Conservation (phyloP, 2,888 invertebrate species). For the Panorpa germanica region DNA sequence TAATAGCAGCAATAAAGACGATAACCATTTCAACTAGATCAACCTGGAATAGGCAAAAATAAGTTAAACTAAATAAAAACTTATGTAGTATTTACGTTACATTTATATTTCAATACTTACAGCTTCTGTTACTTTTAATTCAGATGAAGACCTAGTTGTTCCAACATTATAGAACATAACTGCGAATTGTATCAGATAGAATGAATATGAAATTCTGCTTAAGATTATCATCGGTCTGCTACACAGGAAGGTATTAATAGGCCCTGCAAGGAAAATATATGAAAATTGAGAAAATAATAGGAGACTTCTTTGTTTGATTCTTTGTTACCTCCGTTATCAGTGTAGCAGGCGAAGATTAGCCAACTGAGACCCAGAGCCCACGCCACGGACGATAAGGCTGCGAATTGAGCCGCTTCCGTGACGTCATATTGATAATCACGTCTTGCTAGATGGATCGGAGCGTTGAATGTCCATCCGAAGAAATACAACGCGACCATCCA, state of each 20-base stretch:
- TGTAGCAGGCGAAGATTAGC: conserved; percentile 41
- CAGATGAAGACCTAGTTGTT: conserved; percentile 34
- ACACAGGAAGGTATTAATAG: conserved; percentile 29
- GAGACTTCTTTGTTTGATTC: background rate
- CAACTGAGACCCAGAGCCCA: conserved; percentile 39
- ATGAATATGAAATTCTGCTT: conserved; percentile 44
- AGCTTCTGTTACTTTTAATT: conserved; percentile 33
- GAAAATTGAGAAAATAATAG: conserved; percentile 1
- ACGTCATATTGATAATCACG: conserved; percentile 38
- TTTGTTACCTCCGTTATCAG: conserved; percentile 28
- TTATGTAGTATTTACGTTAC: conserved; percentile 8
- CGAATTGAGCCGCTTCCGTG: conserved; percentile 39
- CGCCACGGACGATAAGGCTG: conserved; percentile 42
- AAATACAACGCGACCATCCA: conserved; percentile 18
- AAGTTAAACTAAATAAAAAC: conserved; percentile 2
- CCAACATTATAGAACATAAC: conserved; percentile 45
- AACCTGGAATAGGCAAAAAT: conserved; percentile 25
- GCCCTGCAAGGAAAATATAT: conserved; percentile 21
- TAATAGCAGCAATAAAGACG: conserved; percentile 30
- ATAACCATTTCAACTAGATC: conserved; percentile 31
- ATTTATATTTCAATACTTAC: conserved; percentile 24
- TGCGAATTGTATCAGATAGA: conserved; percentile 44
- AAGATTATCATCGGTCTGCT: conserved; percentile 35
- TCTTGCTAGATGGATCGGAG: conserved; percentile 34
- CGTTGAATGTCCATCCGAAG: conserved; percentile 32